Evolutionary conservation across 37 sponge, comb jelly and placozoan species (phyloP), one percentile per base, ranked within the genome.

Genomic region (Spongilla lacustris): DNA sequence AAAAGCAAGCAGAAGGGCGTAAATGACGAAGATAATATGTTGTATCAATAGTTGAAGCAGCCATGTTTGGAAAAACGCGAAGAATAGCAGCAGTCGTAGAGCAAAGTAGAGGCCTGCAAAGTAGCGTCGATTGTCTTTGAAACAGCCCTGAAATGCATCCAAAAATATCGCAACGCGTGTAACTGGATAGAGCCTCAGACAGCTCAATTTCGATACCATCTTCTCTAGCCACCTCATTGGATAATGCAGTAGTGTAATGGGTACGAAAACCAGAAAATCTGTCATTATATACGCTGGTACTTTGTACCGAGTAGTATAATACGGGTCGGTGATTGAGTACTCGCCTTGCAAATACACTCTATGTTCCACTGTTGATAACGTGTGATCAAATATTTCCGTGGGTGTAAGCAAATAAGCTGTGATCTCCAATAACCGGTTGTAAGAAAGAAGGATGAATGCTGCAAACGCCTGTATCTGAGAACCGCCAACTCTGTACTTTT

Each of bases 61-160:
- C 10, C 17, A 12, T 36, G 36, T 10, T 26, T 74, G 58, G 30
- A 74, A 49, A 66, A 78, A 79, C 0, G 73, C 66, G 0, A 80
- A 17, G 26, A 80, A 78, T 21, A 80, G 50, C 25, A 27, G 35
- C 22, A 91, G 67, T 19, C 92, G 87, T 36, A 77, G 82, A 0
- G 86, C 30, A 31, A 91, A 86, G 35, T 85, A 78, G 13, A 91
- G 29, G 22, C 91, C 91, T 2, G 91, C 91, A 82, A 91, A 91
- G 68, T 77, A 91, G 2, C 82, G n/a, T 19, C 50, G 31, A 26
- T 82, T 76, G 31, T 86, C 81, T 50, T 82, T 81, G 68, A 83
- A 91, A 73, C 91, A 91, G 5, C 87, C 91, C 26, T 91, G 87
- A 66, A 91, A 91, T 11, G 83, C 68, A 46, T 86, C 82, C 2